Conservation (phyloP, 2,113 vertebrate species). For the Balaeniceps rex region DNA sequence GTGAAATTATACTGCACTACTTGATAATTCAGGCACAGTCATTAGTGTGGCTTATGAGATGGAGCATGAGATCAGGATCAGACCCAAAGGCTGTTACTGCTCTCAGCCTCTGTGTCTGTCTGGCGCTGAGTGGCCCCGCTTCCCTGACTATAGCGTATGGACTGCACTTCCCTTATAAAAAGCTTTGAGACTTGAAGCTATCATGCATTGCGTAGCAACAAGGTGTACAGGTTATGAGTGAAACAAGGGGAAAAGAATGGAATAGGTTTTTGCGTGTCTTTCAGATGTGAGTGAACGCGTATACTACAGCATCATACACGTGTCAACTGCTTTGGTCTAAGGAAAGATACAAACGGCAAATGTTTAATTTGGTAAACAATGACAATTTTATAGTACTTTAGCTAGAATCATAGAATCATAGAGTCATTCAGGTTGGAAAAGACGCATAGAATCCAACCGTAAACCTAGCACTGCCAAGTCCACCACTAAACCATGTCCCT, state of each 20-base stretch:
- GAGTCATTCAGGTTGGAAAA: neutral
- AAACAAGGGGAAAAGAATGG: neutral
- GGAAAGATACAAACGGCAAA: neutral
- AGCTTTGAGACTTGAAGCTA: neutral
- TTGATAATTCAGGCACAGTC: neutral
- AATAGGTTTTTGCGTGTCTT: neutral
- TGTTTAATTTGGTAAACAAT: neutral
- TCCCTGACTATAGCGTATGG: neutral
- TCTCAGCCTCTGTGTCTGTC: neutral
- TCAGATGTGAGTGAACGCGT: neutral
- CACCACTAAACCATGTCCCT: too few relatives aligned
- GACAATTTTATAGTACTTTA: neutral
- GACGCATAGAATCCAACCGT: rapidly evolving
- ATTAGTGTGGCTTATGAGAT: neutral
- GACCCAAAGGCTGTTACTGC: neutral
- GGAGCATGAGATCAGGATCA: neutral
- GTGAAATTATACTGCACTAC: neutral
- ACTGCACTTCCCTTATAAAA: neutral
- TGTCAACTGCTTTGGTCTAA: neutral
- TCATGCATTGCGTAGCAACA: rapidly evolving
- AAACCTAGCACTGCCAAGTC: too few relatives aligned
- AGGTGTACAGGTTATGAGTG: neutral
- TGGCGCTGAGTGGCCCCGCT: neutral
- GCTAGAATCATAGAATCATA: neutral
- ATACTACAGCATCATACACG: neutral